These are phyloP conservation scores for Eulimnadia texana DNA, from an alignment of 1,140 invertebrate species.

Conservation along the genomic window DNA sequence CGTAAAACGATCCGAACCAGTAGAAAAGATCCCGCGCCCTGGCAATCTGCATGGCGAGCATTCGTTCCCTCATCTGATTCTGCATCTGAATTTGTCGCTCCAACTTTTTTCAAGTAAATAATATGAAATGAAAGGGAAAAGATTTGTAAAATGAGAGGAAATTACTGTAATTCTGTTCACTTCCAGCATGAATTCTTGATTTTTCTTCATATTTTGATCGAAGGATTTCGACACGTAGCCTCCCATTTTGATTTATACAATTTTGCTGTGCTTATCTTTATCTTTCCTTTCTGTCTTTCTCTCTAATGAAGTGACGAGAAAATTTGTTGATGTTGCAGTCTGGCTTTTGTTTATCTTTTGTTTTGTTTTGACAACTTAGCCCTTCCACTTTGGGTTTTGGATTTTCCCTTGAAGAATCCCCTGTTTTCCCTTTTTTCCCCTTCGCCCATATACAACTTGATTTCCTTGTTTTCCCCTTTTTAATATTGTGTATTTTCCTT, in stretches of 20 bases:
- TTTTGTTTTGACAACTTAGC: background rate
- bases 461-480: no score
- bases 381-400: no score
- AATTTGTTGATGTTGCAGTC: background rate
- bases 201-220: conserved; percentile 42
- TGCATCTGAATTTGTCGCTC: conserved; percentile 62
- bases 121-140: no score
- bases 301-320: no score
- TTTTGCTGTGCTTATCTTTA: background rate
- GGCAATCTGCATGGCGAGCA: conserved; percentile 53
- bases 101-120: conserved; percentile 33
- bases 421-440: no score
- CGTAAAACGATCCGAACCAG: conserved; percentile 54
- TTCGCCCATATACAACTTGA: no score
- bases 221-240: conserved; percentile 30
- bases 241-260: conserved; percentile 22
- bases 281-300: background rate
- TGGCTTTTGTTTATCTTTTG: background rate
- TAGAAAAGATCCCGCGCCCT: conserved; percentile 50
- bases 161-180: conserved; percentile 46
- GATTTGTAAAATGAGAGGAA: no score
- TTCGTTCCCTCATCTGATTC: conserved; percentile 56
- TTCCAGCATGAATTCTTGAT: conserved; percentile 53
- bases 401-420: no score
- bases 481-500: no score